Conservation (phyloP, 2,797 vertebrate genomes). For the Sebastes elongatus region DNA sequence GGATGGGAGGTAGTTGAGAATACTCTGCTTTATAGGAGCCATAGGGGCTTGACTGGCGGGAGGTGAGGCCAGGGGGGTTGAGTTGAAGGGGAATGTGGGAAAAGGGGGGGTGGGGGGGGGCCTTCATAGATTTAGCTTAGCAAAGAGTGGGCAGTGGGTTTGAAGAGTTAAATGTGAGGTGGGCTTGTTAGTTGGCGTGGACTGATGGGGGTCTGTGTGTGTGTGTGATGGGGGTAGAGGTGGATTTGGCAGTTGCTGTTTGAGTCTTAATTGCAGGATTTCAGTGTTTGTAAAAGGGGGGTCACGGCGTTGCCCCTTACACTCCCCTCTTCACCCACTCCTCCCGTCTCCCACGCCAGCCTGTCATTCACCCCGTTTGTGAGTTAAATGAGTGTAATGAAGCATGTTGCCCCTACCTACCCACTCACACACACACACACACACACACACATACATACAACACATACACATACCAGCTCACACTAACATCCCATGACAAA, state of each 20-base stretch:
- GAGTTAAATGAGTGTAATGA: conserved; percentile 84
- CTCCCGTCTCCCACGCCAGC: conserved; percentile 75
- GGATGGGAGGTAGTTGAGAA: conserved; percentile 13
- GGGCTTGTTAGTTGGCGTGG: conserved; percentile 68
- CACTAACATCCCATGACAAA: conserved; percentile 78
- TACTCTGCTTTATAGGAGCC: conserved; percentile 19
- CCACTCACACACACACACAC: conserved; percentile 31
- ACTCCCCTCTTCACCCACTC: conserved; percentile 51
- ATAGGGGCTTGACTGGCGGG: conserved; percentile 21
- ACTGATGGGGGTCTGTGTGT: conserved; percentile 50
- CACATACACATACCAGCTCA: conserved; percentile 34
- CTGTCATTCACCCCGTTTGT: conserved; percentile 81
- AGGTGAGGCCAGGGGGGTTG: conserved; percentile 27
- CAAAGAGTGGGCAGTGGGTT: conserved; percentile 32
- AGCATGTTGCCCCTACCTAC: conserved; percentile 68
- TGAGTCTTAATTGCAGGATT: conserved; percentile 82
- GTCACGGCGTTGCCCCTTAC: conserved; percentile 55
- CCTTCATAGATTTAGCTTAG: conserved; percentile 31
- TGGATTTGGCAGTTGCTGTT: conserved; percentile 77
- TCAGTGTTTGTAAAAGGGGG: conserved; percentile 76
- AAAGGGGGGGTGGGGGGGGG: neutral
- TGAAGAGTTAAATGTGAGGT: conserved; percentile 53
- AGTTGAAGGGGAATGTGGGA: conserved; percentile 46
- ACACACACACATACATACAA: too few relatives aligned
- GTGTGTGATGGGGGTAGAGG: conserved; percentile 29